Evolutionary conservation across 2,888 invertebrate species (phyloP).

Genomic region (Ypsolopha sequella): DNA sequence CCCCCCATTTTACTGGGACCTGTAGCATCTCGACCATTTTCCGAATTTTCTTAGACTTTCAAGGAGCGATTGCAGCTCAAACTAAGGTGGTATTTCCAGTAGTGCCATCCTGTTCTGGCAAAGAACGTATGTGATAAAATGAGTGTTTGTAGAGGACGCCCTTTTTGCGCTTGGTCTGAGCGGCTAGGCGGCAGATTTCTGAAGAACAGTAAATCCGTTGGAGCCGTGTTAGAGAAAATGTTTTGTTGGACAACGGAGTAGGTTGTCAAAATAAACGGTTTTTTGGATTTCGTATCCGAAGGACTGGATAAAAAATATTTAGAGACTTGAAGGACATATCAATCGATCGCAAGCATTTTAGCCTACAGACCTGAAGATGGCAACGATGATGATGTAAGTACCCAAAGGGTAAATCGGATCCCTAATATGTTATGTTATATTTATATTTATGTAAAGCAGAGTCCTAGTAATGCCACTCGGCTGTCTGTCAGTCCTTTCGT

Average conservation of each 20-base stretch:
- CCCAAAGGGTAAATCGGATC: too few relatives aligned
- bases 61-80: neutral
- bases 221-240: constrained; percentile 18
- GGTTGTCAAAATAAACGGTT: neutral
- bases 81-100: constrained; percentile 13
- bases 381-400: too few relatives aligned
- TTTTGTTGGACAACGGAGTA: neutral
- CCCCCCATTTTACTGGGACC: constrained; percentile 15
- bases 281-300: too few relatives aligned
- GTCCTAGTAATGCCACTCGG: too few relatives aligned
- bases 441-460: too few relatives aligned
- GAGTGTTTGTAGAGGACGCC: constrained; percentile 51
- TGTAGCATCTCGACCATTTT: constrained; percentile 15
- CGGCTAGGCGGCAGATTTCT: constrained; percentile 66
- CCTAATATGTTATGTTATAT: too few relatives aligned
- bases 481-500: too few relatives aligned
- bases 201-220: constrained; percentile 20
- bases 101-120: constrained; percentile 30
- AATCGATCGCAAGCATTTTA: too few relatives aligned
- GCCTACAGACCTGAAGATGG: too few relatives aligned
- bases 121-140: constrained; percentile 61
- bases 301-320: too few relatives aligned
- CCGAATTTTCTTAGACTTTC: constrained; percentile 7
- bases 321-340: too few relatives aligned
- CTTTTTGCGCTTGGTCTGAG: constrained; percentile 68